Conservation (phyloP, 2,797 vertebrate species). For the Propithecus perrieri region DNA sequence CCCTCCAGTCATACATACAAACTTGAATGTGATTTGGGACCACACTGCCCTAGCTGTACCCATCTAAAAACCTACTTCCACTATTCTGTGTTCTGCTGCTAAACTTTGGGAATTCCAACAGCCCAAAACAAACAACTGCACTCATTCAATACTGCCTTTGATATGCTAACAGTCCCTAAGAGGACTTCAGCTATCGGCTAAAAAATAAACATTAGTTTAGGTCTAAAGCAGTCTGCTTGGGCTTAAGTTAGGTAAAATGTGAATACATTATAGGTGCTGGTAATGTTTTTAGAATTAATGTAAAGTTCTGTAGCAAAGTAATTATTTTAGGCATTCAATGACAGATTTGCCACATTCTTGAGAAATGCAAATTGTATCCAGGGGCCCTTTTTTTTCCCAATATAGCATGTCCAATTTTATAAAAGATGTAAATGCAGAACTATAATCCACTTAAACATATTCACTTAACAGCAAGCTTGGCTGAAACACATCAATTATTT, state of each 20-base stretch:
- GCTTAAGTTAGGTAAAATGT: conserved; percentile 39
- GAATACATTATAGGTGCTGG: conserved; percentile 30
- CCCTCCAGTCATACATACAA: neutral
- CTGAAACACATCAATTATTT: conserved; percentile 47
- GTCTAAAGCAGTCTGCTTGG: conserved; percentile 32
- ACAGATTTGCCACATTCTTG: conserved; percentile 60
- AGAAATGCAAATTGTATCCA: conserved; percentile 76
- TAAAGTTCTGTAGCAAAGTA: conserved; percentile 66
- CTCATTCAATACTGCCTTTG: neutral
- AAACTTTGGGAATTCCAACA: neutral
- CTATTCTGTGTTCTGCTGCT: neutral
- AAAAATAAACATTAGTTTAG: conserved; percentile 57
- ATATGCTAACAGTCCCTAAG: conserved; percentile 12
- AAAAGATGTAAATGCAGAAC: conserved; percentile 72
- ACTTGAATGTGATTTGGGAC: neutral
- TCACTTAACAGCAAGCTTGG: conserved; percentile 55
- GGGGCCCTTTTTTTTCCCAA: conserved; percentile 32
- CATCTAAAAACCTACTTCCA: neutral
- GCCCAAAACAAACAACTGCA: conserved; percentile 25
- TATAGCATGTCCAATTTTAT: conserved; percentile 68
- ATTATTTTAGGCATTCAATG: conserved; percentile 67
- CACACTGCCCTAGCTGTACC: neutral
- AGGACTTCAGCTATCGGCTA: conserved; percentile 18
- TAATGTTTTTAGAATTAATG: conserved; percentile 50
- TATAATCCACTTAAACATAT: conserved; percentile 70